These are phyloP conservation scores for Drosophila ambigua DNA, from an alignment of 1,140 invertebrate species.

Conservation along the genomic window DNA sequence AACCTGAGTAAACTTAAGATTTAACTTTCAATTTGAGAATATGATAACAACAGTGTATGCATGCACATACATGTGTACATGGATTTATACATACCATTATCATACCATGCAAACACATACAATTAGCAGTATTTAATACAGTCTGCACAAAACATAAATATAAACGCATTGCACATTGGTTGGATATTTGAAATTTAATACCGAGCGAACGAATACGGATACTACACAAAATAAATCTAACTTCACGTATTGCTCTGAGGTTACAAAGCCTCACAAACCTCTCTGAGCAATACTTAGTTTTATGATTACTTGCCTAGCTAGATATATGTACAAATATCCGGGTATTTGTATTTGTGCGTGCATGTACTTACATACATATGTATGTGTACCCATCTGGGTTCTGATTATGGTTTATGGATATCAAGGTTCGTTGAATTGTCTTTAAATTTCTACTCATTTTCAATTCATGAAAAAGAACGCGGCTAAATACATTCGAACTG, in stretches of 20 bases:
- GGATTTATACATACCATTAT: constrained; percentile 26
- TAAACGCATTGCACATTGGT: constrained; percentile 16
- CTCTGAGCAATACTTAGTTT: constrained; percentile 25
- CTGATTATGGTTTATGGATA: constrained; percentile 8
- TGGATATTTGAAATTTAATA: too few relatives aligned
- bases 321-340: background rate
- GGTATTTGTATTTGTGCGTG: background rate
- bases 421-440: constrained; percentile 1
- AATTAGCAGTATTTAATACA: constrained; percentile 25
- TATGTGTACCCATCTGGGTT: background rate
- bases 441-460: constrained; percentile 6
- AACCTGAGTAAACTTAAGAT: constrained; percentile 88
- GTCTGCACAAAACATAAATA: constrained; percentile 32
- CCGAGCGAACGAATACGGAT: background rate
- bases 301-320: constrained; percentile 10
- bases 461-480: constrained; percentile 5
- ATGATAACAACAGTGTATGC: constrained; percentile 16
- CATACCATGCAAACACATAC: constrained; percentile 7
- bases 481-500: constrained; percentile 13
- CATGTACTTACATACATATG: constrained; percentile 11
- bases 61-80: constrained; percentile 24
- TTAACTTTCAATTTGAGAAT: constrained; percentile 2
- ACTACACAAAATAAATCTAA: background rate
- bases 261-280: too few relatives aligned
- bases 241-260: constrained; percentile 27